Conservation (phyloP, 2,797 vertebrate species). For the Lates japonicus region DNA sequence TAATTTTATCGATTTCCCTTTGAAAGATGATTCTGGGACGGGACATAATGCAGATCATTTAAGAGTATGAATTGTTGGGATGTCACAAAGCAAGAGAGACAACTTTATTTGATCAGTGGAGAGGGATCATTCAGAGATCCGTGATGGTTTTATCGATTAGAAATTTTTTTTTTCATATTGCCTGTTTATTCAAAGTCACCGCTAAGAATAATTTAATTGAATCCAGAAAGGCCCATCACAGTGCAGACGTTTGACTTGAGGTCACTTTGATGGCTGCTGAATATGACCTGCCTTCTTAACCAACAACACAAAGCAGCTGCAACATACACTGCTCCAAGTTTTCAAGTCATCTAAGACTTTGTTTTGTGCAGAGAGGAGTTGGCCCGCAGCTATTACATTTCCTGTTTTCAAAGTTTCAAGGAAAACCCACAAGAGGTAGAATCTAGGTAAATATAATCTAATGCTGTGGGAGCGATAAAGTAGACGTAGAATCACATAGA, state of each 20-base stretch:
- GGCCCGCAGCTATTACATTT: slow-evolving; percentile 4
- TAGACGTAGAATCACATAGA: not conserved
- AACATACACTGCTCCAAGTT: not conserved
- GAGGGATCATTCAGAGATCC: not conserved
- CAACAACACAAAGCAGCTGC: too few species aligned
- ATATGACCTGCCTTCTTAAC: too few species aligned
- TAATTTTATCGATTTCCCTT: too few species aligned
- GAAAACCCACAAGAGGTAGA: slow-evolving; percentile 11
- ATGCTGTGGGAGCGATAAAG: slow-evolving; percentile 7
- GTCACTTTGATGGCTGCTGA: too few species aligned
- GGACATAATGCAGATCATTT: not conserved
- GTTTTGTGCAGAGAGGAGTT: not conserved
- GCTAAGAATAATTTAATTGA: not conserved
- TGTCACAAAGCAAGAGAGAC: not conserved
- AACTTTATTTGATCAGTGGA: not conserved
- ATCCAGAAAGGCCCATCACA: not conserved
- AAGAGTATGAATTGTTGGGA: not conserved
- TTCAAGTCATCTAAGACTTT: not conserved
- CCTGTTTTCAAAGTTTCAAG: slow-evolving; percentile 22
- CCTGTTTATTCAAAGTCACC: not conserved
- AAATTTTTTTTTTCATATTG: not conserved
- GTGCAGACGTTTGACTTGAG: not conserved
- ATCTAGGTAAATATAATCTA: not conserved
- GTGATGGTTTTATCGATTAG: not conserved
- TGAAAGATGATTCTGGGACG: too few species aligned